These are phyloP conservation scores for Aramus guarauna DNA, from an alignment of 2,113 vertebrate species.

Conservation along the genomic window DNA sequence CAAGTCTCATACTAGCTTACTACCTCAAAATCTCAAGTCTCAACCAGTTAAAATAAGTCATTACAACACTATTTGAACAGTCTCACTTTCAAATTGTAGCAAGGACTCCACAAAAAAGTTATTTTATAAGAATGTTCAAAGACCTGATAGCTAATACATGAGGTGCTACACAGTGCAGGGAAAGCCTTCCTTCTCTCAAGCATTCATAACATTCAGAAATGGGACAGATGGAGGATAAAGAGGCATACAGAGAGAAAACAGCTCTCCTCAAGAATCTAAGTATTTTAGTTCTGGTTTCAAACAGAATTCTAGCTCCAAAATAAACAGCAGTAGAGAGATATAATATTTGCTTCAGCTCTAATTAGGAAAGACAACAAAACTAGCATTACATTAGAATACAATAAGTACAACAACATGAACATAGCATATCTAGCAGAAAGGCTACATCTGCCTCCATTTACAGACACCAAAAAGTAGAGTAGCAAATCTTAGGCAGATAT, in stretches of 20 bases:
- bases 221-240: rapidly evolving
- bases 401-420: background rate
- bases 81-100: background rate
- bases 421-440: background rate
- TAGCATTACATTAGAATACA: background rate
- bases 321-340: background rate
- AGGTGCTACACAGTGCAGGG: background rate
- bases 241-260: background rate
- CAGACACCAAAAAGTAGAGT: background rate
- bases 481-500: background rate
- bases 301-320: background rate
- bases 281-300: background rate
- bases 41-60: background rate
- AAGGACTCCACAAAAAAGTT: background rate
- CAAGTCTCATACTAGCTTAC: background rate
- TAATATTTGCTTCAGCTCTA: background rate
- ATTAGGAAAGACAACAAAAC: background rate
- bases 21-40: background rate
- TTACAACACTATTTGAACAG: background rate
- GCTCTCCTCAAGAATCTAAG: background rate
- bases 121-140: background rate
- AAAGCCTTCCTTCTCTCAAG: background rate
- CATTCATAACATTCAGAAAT: background rate
- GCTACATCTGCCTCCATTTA: background rate
- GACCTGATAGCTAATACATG: background rate